Evolutionary conservation across 2,888 invertebrate species (phyloP).

Genomic region (Chesias legatella): DNA sequence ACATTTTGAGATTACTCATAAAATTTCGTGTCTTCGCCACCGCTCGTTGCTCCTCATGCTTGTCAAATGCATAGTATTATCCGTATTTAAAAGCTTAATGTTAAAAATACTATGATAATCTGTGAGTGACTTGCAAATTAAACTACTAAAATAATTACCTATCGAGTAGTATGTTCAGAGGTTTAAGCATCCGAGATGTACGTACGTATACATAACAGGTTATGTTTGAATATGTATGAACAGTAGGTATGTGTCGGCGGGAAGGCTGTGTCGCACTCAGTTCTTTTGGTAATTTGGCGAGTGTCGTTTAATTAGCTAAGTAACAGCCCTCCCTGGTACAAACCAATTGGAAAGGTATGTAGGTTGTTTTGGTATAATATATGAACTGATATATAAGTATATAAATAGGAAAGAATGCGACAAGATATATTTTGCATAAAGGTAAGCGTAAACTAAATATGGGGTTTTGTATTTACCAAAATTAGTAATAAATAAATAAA

Average conservation of each 20-base stretch:
- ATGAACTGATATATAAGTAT: no score
- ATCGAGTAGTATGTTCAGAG: conserved; percentile 32
- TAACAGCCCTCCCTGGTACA: conserved; percentile 4
- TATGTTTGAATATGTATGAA: not conserved
- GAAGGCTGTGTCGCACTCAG: not conserved
- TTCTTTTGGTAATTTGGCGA: not conserved
- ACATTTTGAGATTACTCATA: no score
- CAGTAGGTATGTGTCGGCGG: no score
- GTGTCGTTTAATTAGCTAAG: conserved; percentile 1
- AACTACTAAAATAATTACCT: conserved; percentile 69
- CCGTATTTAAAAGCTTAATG: conserved; percentile 31
- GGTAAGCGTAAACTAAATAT: no score
- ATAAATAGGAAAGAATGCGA: no score
- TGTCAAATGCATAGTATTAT: conserved; percentile 28
- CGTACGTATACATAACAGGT: conserved; percentile 21
- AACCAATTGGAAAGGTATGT: conserved; percentile 30
- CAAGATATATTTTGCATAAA: no score
- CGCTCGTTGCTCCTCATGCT: no score
- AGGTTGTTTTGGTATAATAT: no score
- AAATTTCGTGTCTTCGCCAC: no score
- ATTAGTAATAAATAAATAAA: no score
- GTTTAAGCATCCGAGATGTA: conserved; percentile 19
- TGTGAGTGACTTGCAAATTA: conserved; percentile 55
- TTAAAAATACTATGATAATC: conserved; percentile 54
- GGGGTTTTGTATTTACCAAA: no score